Base-by-base conservation (phyloP, 1,140 invertebrate genomes). In the Sycophila sp. region DNA sequence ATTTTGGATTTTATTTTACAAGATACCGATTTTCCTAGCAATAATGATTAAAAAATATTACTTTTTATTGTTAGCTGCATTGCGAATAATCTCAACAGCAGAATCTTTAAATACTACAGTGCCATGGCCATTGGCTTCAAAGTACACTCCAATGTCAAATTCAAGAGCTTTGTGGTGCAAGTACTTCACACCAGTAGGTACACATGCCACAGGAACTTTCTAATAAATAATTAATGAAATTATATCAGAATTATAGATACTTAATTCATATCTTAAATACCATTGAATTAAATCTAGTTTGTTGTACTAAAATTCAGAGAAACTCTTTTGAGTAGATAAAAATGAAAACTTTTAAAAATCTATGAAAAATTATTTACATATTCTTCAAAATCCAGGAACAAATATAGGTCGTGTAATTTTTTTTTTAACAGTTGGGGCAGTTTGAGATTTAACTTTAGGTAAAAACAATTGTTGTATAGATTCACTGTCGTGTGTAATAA, bases 41-140 rank as follows among this genome's bases (percentile, higher is more conserved):
- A 38, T 34, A 63, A 36, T 42, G 7, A 11, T 40, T 68, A 55
- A 40, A 51, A 36, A 60, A 69, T 42, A n/a, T 75, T 79, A 83
- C 80, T 38, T 47, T 42, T 70, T 49, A 56, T 81, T 73, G n/a
- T 60, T 68, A 15, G 83, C 79, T 42, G 83, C 81, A 42, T 84
- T 80, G 67, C 80, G 82, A 17, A 92, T 87, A 19, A 79, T 78
- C 26, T 83, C 74, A 74, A 91, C 90, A 4, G 92, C 90, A 30
- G 86, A 82, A 2, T 90, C 81, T 76, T 92, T 95, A 65, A 95
- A 95, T 1, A 95, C 81, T 8, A 95, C 93, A 1, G 98, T 99
- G 10, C 98, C 98, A 87, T 99, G 98, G 0, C 98, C 98, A 87
- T 99, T 99, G 0, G 98, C 97, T 87, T 99, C 98, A 87, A 99